phyloP scores from a whole-genome alignment of 2,888 invertebrate species.

The Diogma glabrata region DNA sequence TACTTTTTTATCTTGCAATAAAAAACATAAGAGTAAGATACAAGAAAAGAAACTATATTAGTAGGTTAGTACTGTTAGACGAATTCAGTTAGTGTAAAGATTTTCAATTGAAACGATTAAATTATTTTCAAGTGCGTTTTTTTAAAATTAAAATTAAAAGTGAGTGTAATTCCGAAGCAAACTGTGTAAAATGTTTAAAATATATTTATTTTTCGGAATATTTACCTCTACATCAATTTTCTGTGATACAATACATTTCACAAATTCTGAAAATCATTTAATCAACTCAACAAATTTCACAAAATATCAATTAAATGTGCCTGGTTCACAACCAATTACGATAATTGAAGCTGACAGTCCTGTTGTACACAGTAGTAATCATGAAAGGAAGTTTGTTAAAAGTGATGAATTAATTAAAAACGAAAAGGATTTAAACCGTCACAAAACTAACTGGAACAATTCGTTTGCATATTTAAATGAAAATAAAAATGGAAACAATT shows the following conservation, averaged over 20 bases:
- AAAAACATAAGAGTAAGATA: not conserved
- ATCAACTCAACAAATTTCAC: conserved; percentile 30
- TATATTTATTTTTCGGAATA: conserved; percentile 6
- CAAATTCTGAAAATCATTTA: conserved; percentile 28
- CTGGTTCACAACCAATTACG: conserved; percentile 44
- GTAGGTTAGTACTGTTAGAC: conserved; percentile 20
- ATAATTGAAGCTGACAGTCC: conserved; percentile 43
- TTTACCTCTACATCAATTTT: conserved; percentile 9
- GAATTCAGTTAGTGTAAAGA: conserved; percentile 20
- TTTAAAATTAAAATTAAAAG: not conserved
- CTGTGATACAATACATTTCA: conserved; percentile 21
- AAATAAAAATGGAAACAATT: too few species aligned
- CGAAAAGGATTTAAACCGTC: conserved; percentile 2
- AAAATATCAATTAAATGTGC: conserved; percentile 44
- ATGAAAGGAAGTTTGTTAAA: conserved; percentile 23
- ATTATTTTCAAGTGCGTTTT: not conserved
- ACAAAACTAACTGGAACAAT: too few species aligned
- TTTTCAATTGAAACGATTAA: conserved; percentile 9
- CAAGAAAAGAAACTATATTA: conserved; percentile 22
- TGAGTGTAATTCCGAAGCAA: conserved; percentile 1
- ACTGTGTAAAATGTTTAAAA: not conserved
- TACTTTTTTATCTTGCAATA: not conserved
- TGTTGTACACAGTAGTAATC: conserved; percentile 21
- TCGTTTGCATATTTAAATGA: too few species aligned
- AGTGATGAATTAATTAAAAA: conserved; percentile 17